Evolutionary conservation across 2,797 vertebrate species (phyloP), one percentile per base, ranked within the genome.

Genomic region (Rallus crepitans): DNA sequence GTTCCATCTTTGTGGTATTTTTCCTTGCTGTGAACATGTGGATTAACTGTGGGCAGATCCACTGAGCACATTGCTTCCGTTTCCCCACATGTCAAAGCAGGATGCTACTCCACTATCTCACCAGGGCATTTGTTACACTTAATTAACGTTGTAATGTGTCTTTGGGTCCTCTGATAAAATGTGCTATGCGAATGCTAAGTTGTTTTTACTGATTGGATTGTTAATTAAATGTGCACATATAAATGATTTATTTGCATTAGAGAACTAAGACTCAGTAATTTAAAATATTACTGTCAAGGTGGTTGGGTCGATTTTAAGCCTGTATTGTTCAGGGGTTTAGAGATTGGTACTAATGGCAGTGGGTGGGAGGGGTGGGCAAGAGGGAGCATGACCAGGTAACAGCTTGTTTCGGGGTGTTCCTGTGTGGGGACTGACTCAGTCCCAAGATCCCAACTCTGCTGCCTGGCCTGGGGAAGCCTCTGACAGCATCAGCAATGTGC

Each of bases 141-240:
- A 92, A 93, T 93, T 95, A 94, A 93, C 71, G 92, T 93, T 94
- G 82, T 94, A 94, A 87, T 83, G 30, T 66, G 63, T 61, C 95
- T 94, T 94, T 75, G 53, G 88, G 68, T 91, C 82, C 55, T 91
- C 86, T 93, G 86, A 87, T 92, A 82, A 96, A 96, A 85, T 21
- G 6, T 69, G 83, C 53, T 39, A 33, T 28, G 42, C 1, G 0
- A 97, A 91, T 92, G 77, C 87, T 31, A 93, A 91, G 91, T 95
- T 97, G 90, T 94, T 96, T 97, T 96, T 96, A 88, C 92, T 96
- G 94, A 94, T 92, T 94, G 93, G 84, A 68, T 96, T 96, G 76
- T 96, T 97, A 96, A 97, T 97, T 96, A 96, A 94, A 93, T 95
- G 81, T 61, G 86, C 86, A 90, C 77, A 80, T 90, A 77, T 73